These are phyloP conservation scores for Syndactyla subalaris DNA, from an alignment of 2,797 vertebrate species.

Conservation along the genomic window DNA sequence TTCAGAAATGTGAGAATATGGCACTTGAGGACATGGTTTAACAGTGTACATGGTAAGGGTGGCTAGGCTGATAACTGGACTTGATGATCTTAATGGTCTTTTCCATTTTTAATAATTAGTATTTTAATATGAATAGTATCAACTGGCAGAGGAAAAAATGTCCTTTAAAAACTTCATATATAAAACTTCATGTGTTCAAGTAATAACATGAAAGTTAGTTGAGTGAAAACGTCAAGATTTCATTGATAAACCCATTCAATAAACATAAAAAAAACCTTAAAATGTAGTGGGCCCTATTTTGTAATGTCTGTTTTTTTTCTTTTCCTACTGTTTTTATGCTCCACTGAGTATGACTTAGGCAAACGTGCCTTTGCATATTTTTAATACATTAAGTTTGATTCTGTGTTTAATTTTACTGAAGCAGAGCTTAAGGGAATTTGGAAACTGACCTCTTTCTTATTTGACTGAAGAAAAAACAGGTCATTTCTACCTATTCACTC, in stretches of 20 bases:
- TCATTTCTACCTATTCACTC: neutral
- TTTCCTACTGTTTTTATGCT: neutral
- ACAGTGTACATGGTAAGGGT: neutral
- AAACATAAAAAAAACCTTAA: neutral
- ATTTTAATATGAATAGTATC: neutral
- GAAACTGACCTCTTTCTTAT: neutral
- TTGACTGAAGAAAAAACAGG: neutral
- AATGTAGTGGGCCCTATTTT: neutral
- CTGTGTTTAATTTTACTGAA: constrained; percentile 11
- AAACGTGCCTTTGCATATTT: neutral
- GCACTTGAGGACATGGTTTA: neutral
- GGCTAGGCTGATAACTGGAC: neutral
- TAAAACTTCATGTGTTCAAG: neutral
- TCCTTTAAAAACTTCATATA: neutral
- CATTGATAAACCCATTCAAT: neutral
- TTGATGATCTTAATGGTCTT: neutral
- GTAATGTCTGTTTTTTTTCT: neutral
- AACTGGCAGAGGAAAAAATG: neutral
- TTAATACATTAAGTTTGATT: neutral
- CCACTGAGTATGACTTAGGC: neutral
- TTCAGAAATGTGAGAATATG: neutral
- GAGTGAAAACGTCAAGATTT: neutral
- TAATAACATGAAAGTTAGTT: neutral
- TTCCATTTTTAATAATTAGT: neutral
- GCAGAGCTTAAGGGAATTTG: neutral